Base-by-base conservation (phyloP, 2,888 invertebrate species). In the Trimorus sp. region DNA sequence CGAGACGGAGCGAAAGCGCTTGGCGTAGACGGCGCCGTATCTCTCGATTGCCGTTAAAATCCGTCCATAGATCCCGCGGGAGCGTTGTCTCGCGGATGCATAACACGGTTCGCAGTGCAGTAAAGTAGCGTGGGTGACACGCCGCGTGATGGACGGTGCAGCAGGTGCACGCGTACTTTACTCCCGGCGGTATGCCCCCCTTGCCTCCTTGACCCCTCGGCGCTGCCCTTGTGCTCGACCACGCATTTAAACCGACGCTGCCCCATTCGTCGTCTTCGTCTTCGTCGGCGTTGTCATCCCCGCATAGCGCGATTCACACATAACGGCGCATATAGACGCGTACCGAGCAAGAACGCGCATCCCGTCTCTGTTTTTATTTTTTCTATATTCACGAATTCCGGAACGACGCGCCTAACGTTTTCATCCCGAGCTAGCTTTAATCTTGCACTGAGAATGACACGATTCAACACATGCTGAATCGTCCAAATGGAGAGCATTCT, bases 121-220 rank as follows among this genome's bases (percentile, higher is more conserved):
- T 89, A 89, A 90, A 91, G 90, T 90, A 89, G 90, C 91, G 91
- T 90, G 91, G 91, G 91, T 91, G 91, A 91, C 90, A 89, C 87
- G 87, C 82, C 83, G 86, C 88, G 89, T 91, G 91, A 91, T 89
- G 89, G 89, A 91, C 90, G 89, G 89, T 86, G 88, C 87, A 89
- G 88, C 91, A 91, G 91, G 91, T 91, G 91, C 91, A 88, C 87
- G 82, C 87, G 87, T 87, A 84, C 87, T 86, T 84, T 83, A 80
- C 87, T 86, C 79, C 60, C 66, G 69, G 54, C 37, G 56, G 66
- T 40, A 26, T 26, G 26, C 4, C 26, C 26, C 26, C 26, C 26
- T 26, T 26, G 26, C 26, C 26, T 4, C 26, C 26, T 26, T 26
- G 37, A 53, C 63, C 79, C 68, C 62, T 12, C 78, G 76, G 16